Base-by-base conservation (phyloP, 2,888 invertebrate species). In the Chrysolina americana region DNA sequence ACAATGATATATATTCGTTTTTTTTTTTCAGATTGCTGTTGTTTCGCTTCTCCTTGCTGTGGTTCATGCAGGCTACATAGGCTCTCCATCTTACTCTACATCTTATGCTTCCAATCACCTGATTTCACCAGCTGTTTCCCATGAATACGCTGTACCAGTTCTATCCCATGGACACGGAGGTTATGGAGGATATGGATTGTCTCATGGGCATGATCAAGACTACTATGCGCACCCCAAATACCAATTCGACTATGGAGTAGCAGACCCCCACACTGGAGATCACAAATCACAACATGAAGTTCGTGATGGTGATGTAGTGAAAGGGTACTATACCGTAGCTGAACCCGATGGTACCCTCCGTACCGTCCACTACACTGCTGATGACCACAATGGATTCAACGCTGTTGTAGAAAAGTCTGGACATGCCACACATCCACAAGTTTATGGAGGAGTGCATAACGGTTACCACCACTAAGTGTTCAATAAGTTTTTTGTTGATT, bases 221-320 rank as follows among this genome's bases (percentile, higher is more conserved):
- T 75, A 75, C 63, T 66, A 81, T 53, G 78, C 79, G 17, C 92
- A 92, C 81, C 92, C 93, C 53, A 90, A 91, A 83, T 91, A 91
- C 83, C 87, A 90, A 90, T 81, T 76, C 69, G 71, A 77, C 81
- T 91, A 91, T 78, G 91, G 91, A 41, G 91, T 91, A 47, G 89
- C 90, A 71, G 91, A 91, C 83, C 90, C 90, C 82, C 90, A 91
- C 83, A 91, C 90, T 6, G 91, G 91, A 13, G 91, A 91, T 81
- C 80, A 79, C 70, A 83, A 83, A 73, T 75, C 79, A 23, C 83
- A 83, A 77, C 90, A 91, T 65, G 91, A 91, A 82, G 89, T 88
- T 71, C 87, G 91, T 56, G 90, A 90, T 79, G 90, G 90, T 19
- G 90, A 90, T 82, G 87, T 84, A 15, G 90, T 90, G 21, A 89